phyloP scores from a whole-genome alignment of 2,888 invertebrate genomes.

The Ormyrus nitidulus region DNA sequence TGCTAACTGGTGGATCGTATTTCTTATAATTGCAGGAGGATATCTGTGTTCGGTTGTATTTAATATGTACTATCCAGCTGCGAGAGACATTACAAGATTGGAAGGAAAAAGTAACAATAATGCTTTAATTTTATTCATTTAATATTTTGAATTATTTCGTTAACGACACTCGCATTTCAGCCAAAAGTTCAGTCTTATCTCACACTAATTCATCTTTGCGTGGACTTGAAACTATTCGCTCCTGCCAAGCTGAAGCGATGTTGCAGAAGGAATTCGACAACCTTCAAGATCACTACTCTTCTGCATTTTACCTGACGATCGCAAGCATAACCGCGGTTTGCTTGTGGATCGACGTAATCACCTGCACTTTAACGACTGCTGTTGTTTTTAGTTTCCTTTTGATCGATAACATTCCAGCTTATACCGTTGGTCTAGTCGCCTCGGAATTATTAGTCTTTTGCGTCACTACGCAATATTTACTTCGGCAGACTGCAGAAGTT shows the following conservation, averaged over 20 bases:
- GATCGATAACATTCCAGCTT: slow-evolving; percentile 76
- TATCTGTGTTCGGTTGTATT: too few relatives aligned
- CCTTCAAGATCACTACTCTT: slow-evolving; percentile 83
- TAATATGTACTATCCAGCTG: too few relatives aligned
- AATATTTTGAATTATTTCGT: slow-evolving; percentile 70
- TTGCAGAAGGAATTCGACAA: slow-evolving; percentile 86
- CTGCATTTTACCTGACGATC: slow-evolving; percentile 80
- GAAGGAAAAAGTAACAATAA: slow-evolving; percentile 75
- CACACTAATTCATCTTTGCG: slow-evolving; percentile 90
- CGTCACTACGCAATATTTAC: background rate
- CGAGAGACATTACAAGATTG: slow-evolving; percentile 81
- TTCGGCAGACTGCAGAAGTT: slow-evolving; percentile 77
- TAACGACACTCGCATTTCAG: background rate
- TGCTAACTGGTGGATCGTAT: too few relatives aligned
- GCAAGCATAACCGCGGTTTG: slow-evolving; percentile 81
- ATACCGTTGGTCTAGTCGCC: slow-evolving; percentile 84
- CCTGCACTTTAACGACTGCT: slow-evolving; percentile 79
- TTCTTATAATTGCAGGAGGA: too few relatives aligned
- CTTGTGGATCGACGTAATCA: slow-evolving; percentile 81
- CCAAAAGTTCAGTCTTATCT: slow-evolving; percentile 91
- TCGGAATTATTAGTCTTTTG: slow-evolving; percentile 82
- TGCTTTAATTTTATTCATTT: too few relatives aligned
- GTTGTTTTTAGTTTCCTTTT: slow-evolving; percentile 81
- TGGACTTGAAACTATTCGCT: slow-evolving; percentile 91
- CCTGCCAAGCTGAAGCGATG: slow-evolving; percentile 83